A percentile compares a stretch with the other conserved stretches of the same genome.
phyloP scores from a whole-genome alignment of 2,113 vertebrate species.

The Seriola aureovittata region DNA sequence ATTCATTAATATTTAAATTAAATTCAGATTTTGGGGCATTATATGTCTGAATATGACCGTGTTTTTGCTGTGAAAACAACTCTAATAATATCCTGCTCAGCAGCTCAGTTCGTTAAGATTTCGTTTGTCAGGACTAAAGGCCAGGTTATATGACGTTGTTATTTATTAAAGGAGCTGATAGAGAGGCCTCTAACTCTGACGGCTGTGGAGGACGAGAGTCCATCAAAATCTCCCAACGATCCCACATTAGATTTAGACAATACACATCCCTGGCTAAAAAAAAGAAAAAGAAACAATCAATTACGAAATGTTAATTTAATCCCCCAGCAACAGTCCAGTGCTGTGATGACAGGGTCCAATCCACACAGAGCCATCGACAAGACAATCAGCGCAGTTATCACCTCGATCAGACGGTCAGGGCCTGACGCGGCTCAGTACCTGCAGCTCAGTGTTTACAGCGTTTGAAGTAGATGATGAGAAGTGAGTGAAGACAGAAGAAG shows the following conservation, averaged over 20 bases:
- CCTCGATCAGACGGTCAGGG: constrained; percentile 54
- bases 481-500: no score
- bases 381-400: constrained; percentile 56
- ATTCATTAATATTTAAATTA: neutral
- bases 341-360: constrained; percentile 60
- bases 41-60: neutral
- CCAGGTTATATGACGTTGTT: constrained; percentile 41
- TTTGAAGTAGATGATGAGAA: neutral
- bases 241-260: constrained; percentile 56
- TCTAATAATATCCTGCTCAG: neutral
- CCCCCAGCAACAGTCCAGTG: constrained; percentile 41
- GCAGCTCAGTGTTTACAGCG: neutral
- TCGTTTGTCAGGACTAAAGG: neutral
- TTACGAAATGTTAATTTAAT: constrained; percentile 76
- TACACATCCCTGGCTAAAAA: constrained; percentile 71
- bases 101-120: neutral
- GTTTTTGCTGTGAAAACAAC: neutral
- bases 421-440: neutral
- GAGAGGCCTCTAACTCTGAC: constrained; percentile 40
- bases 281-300: constrained; percentile 43
- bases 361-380: constrained; percentile 52
- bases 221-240: constrained; percentile 69
- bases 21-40: neutral
- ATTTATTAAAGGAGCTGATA: constrained; percentile 81
- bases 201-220: constrained; percentile 41